Conservation (phyloP, 2,888 invertebrate species). For the Sycophila texana region DNA sequence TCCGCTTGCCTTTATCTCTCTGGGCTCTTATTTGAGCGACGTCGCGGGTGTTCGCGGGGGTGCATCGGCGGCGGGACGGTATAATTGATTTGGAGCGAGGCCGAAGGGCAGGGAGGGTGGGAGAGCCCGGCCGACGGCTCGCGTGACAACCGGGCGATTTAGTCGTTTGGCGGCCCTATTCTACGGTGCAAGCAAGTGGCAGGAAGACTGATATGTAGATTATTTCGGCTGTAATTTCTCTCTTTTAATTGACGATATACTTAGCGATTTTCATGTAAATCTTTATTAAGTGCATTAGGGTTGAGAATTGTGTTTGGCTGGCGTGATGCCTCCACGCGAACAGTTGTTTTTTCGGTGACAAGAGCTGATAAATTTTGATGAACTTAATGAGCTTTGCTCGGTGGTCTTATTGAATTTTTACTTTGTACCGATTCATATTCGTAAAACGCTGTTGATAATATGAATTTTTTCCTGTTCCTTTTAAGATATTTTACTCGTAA, state of each 20-base stretch:
- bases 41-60: not conserved
- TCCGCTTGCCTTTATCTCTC: not conserved
- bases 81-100: slow-evolving; percentile 24
- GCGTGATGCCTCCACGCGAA: too few relatives aligned
- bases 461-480: too few relatives aligned
- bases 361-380: too few relatives aligned
- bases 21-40: not conserved
- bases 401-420: too few relatives aligned
- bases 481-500: too few relatives aligned
- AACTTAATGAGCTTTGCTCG: too few relatives aligned
- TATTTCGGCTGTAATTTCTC: slow-evolving; percentile 2
- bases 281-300: too few relatives aligned
- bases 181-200: not conserved
- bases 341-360: too few relatives aligned
- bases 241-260: not conserved
- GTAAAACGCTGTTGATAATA: too few relatives aligned
- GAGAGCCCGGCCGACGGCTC: slow-evolving; percentile 15
- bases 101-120: not conserved
- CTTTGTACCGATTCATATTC: too few relatives aligned
- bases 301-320: too few relatives aligned
- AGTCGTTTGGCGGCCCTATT: not conserved
- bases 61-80: not conserved
- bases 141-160: slow-evolving; percentile 7
- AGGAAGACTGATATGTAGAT: slow-evolving; percentile 3
- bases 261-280: not conserved